Percentiles rank a stretch among this genome's conserved stretches.
Evolutionary conservation across 2,797 vertebrate species (phyloP).

Genomic region (Manis crassicaudata): DNA sequence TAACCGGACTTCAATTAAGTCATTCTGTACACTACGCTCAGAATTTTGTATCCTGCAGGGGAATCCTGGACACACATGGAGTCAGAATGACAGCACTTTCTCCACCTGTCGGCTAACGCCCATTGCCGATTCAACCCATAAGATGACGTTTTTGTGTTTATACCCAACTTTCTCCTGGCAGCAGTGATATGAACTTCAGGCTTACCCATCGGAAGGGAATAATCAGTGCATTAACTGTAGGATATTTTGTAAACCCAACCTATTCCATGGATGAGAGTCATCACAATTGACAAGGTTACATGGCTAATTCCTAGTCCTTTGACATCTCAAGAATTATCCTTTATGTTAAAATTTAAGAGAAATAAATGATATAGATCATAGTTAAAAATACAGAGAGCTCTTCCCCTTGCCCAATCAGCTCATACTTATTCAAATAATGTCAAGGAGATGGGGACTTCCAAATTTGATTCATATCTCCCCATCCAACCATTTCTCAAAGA

Average conservation of each 20-base stretch:
- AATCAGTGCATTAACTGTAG: not conserved
- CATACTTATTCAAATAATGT: constrained; percentile 45
- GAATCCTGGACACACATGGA: not conserved
- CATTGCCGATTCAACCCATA: not conserved
- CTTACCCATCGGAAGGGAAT: not conserved
- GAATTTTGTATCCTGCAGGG: not conserved
- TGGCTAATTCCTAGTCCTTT: not conserved
- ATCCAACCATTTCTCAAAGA: constrained; percentile 56
- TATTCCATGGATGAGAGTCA: not conserved
- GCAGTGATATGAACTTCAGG: not conserved
- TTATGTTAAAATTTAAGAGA: constrained; percentile 1
- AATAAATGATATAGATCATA: not conserved
- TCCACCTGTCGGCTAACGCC: not conserved
- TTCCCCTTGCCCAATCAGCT: not conserved
- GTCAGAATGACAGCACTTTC: not conserved
- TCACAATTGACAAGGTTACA: not conserved
- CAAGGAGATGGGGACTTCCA: not conserved
- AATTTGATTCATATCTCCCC: constrained; percentile 57
- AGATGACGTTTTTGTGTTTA: not conserved
- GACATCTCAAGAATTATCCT: constrained; percentile 25
- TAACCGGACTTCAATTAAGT: not conserved
- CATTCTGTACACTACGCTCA: not conserved
- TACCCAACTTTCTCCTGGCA: not conserved
- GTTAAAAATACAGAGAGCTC: constrained; percentile 1
- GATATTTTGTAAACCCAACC: not conserved